Evolutionary conservation across 2,113 vertebrate species (phyloP).

Genomic region (Formicarius rufipectus): DNA sequence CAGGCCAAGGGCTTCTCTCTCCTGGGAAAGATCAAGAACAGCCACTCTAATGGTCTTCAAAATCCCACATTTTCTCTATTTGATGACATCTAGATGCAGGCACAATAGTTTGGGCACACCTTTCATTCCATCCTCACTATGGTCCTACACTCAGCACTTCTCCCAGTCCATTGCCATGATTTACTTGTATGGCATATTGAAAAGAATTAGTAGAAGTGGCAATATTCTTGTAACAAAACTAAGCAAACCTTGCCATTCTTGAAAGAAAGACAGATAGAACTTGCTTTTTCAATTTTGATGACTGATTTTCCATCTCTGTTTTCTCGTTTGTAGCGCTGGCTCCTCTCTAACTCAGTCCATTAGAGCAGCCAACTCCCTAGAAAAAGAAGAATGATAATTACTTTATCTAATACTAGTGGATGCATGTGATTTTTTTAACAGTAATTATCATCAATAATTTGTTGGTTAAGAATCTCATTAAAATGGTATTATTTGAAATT

Average conservation of each 20-base stretch:
- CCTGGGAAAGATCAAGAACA: neutral
- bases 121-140: neutral
- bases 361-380: neutral
- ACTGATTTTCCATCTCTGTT: neutral
- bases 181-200: neutral
- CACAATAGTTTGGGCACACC: rapidly evolving
- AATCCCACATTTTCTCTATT: neutral
- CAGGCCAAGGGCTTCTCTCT: neutral
- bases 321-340: neutral
- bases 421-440: neutral
- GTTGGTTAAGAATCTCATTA: neutral
- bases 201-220: neutral
- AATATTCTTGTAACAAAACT: neutral
- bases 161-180: neutral
- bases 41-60: rapidly evolving
- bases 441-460: neutral
- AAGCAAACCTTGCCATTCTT: neutral
- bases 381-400: neutral
- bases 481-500: neutral
- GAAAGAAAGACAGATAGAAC: neutral
- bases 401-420: neutral
- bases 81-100: neutral
- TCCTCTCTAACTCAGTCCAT: neutral
- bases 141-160: neutral
- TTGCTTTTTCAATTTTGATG: neutral